A percentile compares a stretch with the other conserved stretches of the same genome.
These are phyloP conservation scores for Terebella lapidaria DNA, from an alignment of 2,888 invertebrate species.

Conservation along the genomic window DNA sequence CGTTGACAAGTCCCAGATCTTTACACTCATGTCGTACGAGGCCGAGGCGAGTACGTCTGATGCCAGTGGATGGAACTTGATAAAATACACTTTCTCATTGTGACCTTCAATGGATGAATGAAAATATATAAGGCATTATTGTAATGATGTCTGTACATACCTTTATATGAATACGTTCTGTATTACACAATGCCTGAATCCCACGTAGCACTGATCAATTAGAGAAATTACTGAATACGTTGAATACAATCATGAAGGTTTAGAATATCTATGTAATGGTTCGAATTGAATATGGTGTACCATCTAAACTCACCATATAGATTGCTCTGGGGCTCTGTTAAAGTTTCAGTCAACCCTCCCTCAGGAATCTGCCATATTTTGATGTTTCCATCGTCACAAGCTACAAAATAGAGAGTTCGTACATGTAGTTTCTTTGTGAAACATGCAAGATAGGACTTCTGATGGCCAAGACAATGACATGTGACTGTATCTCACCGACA, in stretches of 20 bases:
- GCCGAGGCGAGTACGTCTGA: constrained; percentile 80
- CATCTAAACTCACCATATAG: constrained; percentile 29
- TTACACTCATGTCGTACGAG: constrained; percentile 83
- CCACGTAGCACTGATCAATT: no score
- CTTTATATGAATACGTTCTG: no score
- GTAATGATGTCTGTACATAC: no score
- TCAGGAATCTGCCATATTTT: constrained; percentile 75
- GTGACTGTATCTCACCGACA: constrained; percentile 66
- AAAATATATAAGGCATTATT: neutral
- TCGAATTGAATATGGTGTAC: no score
- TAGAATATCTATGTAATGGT: no score
- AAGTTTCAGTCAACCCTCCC: constrained; percentile 60
- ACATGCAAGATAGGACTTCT: no score
- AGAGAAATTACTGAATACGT: neutral
- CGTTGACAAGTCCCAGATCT: constrained; percentile 71
- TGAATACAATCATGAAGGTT: neutral
- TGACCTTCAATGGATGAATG: constrained; percentile 60
- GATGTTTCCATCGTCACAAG: constrained; percentile 82
- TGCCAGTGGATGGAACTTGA: constrained; percentile 81
- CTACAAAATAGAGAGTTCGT: constrained; percentile 54
- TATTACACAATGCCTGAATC: no score
- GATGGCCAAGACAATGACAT: no score
- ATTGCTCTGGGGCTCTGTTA: constrained; percentile 34
- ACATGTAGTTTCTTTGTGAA: no score
- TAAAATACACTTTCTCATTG: constrained; percentile 83